Evolutionary conservation across 1,140 invertebrate genomes (phyloP), one percentile per base, ranked within the genome.

Genomic region (Hermatobates lingyangjiaoensis): DNA sequence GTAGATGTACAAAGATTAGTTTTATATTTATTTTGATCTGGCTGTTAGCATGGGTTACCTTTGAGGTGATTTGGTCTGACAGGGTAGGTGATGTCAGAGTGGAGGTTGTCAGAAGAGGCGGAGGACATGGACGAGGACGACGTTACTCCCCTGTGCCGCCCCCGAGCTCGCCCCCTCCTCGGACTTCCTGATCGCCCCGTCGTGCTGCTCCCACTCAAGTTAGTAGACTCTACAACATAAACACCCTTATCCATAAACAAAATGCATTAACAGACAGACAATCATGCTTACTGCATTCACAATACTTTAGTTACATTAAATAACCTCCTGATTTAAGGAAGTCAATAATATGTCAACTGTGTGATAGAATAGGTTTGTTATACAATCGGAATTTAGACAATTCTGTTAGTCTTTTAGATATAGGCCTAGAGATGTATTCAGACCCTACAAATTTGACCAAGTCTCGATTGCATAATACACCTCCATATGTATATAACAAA

Each of bases 41-140:
- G 30, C 30, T 34, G n/a, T 34, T 34, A 34, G 30, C 30, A 18
- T 42, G 5, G n/a, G 4, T 42, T 42, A 42, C 39, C 39, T 42
- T 42, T 42, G 39, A 42, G 39, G 18, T 42, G 48, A 28, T 47
- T 47, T 5, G n/a, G 14, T 20, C 46, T 24, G 24, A 26, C 15
- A 12, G 26, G 21, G 38, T 53, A 48, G 23, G 47, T 18, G 1
- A 50, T 5, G 21, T 56, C 55, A 25, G 42, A 50, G 18, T 53
- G 52, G 2, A 51, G 45, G 40, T 56, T 56, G 24, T 56, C 52
- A 10, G 49, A 56, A 45, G 52, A 56, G n/a, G 49, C 45, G 5
- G 55, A 56, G 21, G 52, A 56, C 52, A 56, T 56, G 3, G 48
- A 49, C 12, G 51, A 50, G 23, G 52, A 56, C 3, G 52, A 56